phyloP scores from a whole-genome alignment of 2,888 invertebrate species.

The Papilio protenor region DNA sequence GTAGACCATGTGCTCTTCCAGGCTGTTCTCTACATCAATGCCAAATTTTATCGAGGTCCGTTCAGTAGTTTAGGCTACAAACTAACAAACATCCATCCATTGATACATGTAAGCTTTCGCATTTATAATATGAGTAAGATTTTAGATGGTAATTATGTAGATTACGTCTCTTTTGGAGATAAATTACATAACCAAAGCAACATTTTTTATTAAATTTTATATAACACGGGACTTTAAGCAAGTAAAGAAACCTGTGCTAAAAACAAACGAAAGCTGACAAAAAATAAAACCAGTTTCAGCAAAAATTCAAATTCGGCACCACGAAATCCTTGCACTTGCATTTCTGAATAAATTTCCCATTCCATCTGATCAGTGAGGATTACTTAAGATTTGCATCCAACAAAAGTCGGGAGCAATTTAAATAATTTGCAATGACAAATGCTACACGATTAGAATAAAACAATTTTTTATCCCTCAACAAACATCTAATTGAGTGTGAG shows the following conservation, averaged over 20 bases:
- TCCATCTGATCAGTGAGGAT: slow-evolving; percentile 74
- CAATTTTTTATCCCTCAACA: slow-evolving; percentile 62
- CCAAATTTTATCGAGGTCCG: too few species aligned
- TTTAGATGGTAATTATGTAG: too few species aligned
- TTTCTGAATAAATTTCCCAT: slow-evolving; percentile 80
- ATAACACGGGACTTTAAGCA: too few species aligned
- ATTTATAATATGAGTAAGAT: too few species aligned
- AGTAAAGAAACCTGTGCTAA: background rate
- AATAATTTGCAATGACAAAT: slow-evolving; percentile 79
- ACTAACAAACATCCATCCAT: too few species aligned
- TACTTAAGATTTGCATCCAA: slow-evolving; percentile 71
- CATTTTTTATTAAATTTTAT: too few species aligned
- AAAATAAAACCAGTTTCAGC: slow-evolving; percentile 49
- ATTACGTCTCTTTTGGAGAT: too few species aligned
- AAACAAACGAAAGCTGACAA: slow-evolving; percentile 14
- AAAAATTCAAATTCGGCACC: slow-evolving; percentile 53
- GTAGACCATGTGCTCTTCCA: too few species aligned
- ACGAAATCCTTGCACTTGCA: slow-evolving; percentile 63
- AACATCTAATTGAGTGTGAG: slow-evolving; percentile 75
- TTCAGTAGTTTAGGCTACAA: too few species aligned
- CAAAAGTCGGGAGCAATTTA: slow-evolving; percentile 68
- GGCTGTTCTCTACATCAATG: too few species aligned
- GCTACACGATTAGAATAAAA: slow-evolving; percentile 65
- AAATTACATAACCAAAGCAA: too few species aligned
- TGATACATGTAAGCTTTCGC: too few species aligned